Evolutionary conservation across 2,113 vertebrate species (phyloP), one percentile per base, ranked within the genome.

Genomic region (Romanogobio albipinnatus): DNA sequence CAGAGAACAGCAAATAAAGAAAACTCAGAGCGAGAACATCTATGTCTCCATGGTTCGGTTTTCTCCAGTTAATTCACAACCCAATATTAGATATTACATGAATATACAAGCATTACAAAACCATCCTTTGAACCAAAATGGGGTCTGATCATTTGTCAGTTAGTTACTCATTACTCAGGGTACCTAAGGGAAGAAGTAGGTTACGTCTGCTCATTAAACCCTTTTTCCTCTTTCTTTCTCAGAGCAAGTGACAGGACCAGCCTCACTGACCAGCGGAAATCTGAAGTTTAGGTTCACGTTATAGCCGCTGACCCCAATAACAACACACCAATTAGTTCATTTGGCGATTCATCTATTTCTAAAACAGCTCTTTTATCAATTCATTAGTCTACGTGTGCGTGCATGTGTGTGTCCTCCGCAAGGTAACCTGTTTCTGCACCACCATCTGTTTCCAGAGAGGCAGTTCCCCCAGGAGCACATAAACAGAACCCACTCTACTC

Each of bases 401-500:
- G 74, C 51, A 76, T 84, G 58, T 47, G 43, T 81, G 45, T 77
- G 85, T 71, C 89, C 87, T 89, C 86, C 86, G 61, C 83, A 81
- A 68, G 90, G 89, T 76, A 91, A 91, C 92, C 89, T 93, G 91
- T 92, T 92, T 93, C 91, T 87, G 91, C 90, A 91, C 91, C 88
- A 81, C 94, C 93, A 94, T 95, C 93, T 94, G 93, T 92, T 92
- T 93, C 91, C 90, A 29, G 88, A 88, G 90, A 81, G 89, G 90
- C 90, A 83, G 84, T 82, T 92, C 94, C 91, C 93, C 89, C 84
- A 92, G 92, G 93, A 94, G 89, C 6, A 45, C 89, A 91, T 90
- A 93, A 94, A 93, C 93, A 93, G 93, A 93, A 94, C 94, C 91
- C 89, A 71, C 90, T 92, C 90, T 77, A 86, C 92, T 92, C 90